A percentile compares a stretch with the other conserved stretches of the same genome.
These are phyloP conservation scores for Hyposoter didymator DNA, from an alignment of 2,888 invertebrate genomes.

Conservation along the genomic window DNA sequence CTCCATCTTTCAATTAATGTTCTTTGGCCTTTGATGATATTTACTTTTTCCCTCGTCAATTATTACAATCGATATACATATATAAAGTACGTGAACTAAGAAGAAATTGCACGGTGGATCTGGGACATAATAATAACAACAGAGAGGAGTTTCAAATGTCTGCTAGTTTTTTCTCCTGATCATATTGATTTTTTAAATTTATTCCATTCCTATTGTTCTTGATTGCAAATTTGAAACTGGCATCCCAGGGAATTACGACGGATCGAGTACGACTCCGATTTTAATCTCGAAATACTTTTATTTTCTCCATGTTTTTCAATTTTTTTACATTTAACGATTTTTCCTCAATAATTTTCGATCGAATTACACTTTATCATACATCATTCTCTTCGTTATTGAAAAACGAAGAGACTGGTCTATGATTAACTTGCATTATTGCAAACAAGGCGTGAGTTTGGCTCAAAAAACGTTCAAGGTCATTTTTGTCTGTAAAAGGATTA, in stretches of 20 bases:
- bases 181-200: conserved; percentile 14
- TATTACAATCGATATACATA: conserved; percentile 59
- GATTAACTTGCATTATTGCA: not conserved
- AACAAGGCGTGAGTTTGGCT: not conserved
- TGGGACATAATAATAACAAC: conserved; percentile 58
- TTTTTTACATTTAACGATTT: not conserved
- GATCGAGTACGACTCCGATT: not conserved
- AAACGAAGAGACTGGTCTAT: not conserved
- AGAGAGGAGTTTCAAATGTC: conserved; percentile 31
- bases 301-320: too few relatives aligned
- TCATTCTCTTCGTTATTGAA: too few relatives aligned
- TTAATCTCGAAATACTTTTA: too few relatives aligned
- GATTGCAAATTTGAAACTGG: conserved; percentile 28
- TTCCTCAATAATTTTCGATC: not conserved
- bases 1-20: conserved; percentile 41
- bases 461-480: not conserved
- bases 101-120: conserved; percentile 63
- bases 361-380: not conserved
- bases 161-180: conserved; percentile 16
- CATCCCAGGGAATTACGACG: not conserved
- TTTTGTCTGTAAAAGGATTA: not conserved
- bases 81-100: conserved; percentile 63
- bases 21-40: conserved; percentile 42
- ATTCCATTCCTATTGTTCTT: not conserved
- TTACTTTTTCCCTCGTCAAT: conserved; percentile 15